phyloP scores from a whole-genome alignment of 2,113 vertebrate genomes.

The Promerops cafer region DNA sequence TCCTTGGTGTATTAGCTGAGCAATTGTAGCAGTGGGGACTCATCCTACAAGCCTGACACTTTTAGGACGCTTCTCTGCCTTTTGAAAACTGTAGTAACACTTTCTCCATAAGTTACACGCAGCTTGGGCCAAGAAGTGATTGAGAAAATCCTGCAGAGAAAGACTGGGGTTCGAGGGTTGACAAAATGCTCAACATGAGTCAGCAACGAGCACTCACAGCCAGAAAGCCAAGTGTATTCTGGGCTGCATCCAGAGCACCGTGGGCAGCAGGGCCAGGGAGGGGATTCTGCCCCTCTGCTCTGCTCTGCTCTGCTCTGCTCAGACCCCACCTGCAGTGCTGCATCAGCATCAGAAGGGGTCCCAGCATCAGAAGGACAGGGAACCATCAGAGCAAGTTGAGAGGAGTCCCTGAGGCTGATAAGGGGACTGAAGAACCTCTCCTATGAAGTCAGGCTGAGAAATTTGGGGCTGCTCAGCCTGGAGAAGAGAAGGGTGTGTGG shows the following conservation, averaged over 20 bases:
- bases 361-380: background rate
- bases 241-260: background rate
- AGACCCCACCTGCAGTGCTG: background rate
- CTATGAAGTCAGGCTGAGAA: background rate
- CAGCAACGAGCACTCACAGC: rapidly evolving
- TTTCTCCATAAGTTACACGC: background rate
- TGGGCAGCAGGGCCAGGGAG: rapidly evolving
- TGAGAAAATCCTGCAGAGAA: background rate
- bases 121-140: background rate
- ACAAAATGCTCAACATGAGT: background rate
- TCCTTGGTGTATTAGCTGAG: background rate
- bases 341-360: background rate
- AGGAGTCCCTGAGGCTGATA: background rate
- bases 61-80: too few species aligned
- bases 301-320: background rate
- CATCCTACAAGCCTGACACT: background rate
- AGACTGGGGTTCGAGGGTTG: background rate
- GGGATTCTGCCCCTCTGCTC: background rate
- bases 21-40: rapidly evolving
- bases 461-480: background rate
- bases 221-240: rapidly evolving
- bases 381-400: background rate
- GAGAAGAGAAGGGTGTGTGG: rapidly evolving
- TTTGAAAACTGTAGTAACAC: background rate
- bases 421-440: background rate